Conservation (phyloP, 2,888 invertebrate species). For the Yponomeuta malinellus region DNA sequence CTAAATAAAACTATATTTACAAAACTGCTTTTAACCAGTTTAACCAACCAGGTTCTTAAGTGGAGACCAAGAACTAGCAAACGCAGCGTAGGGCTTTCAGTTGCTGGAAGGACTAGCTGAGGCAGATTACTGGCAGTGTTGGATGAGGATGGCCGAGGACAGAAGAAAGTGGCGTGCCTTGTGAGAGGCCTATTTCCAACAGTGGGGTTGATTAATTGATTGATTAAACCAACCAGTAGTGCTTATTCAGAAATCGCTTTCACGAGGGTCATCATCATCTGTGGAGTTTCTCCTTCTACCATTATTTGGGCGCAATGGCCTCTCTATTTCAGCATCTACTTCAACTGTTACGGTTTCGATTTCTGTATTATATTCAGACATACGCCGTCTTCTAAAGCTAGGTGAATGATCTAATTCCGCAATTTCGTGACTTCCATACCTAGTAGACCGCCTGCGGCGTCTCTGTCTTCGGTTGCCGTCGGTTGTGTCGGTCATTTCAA, state of each 20-base stretch:
- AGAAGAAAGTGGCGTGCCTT: no score
- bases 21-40: background rate
- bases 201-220: no score
- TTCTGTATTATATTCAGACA: constrained; percentile 50
- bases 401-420: constrained; percentile 63
- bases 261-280: constrained; percentile 60
- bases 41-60: no score
- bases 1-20: background rate
- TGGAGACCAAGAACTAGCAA: no score
- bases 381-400: constrained; percentile 55
- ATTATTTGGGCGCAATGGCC: constrained; percentile 46
- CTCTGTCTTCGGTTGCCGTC: constrained; percentile 38
- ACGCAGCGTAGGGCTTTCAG: no score
- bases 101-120: no score
- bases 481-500: constrained; percentile 44
- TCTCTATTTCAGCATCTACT: constrained; percentile 51
- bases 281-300: constrained; percentile 44
- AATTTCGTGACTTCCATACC: constrained; percentile 66
- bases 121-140: no score
- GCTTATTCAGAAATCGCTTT: constrained; percentile 53
- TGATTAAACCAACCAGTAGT: no score
- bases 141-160: no score
- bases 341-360: constrained; percentile 38
- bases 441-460: constrained; percentile 41
- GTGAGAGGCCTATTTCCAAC: no score